Conservation (phyloP, 2,113 vertebrate species). For the Colius striatus region DNA sequence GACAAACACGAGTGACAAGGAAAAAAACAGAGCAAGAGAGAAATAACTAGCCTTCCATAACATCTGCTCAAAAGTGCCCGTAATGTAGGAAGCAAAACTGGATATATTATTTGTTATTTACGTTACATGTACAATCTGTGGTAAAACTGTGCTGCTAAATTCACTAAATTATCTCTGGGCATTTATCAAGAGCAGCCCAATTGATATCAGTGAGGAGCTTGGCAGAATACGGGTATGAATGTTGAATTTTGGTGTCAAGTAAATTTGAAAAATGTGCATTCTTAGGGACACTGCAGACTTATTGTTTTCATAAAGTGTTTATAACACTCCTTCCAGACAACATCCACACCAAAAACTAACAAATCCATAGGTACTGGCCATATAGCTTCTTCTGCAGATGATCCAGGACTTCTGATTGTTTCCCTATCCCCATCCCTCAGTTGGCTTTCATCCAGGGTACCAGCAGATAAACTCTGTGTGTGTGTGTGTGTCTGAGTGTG, state of each 20-base stretch:
- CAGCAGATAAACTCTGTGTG: neutral
- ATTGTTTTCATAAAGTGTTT: neutral
- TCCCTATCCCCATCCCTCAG: neutral
- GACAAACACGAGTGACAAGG: neutral
- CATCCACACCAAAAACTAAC: neutral
- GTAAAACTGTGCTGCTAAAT: neutral
- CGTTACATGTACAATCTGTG: neutral
- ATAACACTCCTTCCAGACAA: no score
- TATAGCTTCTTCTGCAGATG: neutral
- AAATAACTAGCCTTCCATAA: neutral
- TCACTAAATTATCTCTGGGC: neutral
- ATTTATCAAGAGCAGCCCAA: neutral
- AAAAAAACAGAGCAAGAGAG: neutral
- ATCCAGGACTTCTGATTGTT: neutral
- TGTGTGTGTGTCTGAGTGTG: no score
- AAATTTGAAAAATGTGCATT: neutral
- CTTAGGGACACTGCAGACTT: neutral
- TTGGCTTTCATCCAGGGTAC: accelerated
- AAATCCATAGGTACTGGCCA: neutral
- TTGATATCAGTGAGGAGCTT: neutral
- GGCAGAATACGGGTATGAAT: neutral
- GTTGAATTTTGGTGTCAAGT: neutral
- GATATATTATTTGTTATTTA: neutral
- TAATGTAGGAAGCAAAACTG: neutral
- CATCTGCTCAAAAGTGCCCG: neutral